Evolutionary conservation across 2,888 invertebrate species (phyloP), one percentile per base, ranked within the genome.

Genomic region (Periphyllus acericola): DNA sequence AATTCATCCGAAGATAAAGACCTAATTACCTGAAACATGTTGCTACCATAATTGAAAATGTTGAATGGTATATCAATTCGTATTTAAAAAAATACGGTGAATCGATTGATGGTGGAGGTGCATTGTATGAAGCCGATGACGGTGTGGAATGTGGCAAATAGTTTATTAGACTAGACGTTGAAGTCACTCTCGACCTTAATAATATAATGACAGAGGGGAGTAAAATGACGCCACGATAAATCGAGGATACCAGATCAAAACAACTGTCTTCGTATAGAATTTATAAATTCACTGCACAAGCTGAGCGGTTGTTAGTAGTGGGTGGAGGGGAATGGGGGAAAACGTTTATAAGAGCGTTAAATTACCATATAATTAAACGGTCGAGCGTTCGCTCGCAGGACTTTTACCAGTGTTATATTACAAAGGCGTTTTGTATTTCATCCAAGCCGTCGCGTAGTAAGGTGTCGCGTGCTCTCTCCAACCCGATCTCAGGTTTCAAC

Each of bases 301-400:
- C 25, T 21, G 60, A 60, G 25, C 21, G 1, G 60, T 60, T 21
- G 4, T 21, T 60, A 1, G 14, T 14, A 40, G 46, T n/a, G 46
- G 60, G 25, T 55, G 19, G n/a, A n/a, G 55, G 55, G 3, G 55
- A 21, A 25, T 21, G 6, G 3, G 25, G 60, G 72, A 21, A 32
- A 52, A 14, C 29, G 72, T 55, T 72, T 40, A 75, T 75, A 74
- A 83, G 83, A 75, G 83, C 34, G 79, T 86, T 86, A 71, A 72
- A 86, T 86, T 86, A 86, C 86, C 86, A 79, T 86, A 78, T 79
- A 86, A 86, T 86, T 86, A 86, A 86, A 86, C 71, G 79, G 79
- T 36, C 55, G 71, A 46, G 32, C 52, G 29, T 76, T 76, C 29
- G 68, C 34, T 60, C 25, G 72, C 19, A 52, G 32, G 52, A 71